Conservation (phyloP, 2,888 invertebrate genomes). For the Rhagonycha fulva region DNA sequence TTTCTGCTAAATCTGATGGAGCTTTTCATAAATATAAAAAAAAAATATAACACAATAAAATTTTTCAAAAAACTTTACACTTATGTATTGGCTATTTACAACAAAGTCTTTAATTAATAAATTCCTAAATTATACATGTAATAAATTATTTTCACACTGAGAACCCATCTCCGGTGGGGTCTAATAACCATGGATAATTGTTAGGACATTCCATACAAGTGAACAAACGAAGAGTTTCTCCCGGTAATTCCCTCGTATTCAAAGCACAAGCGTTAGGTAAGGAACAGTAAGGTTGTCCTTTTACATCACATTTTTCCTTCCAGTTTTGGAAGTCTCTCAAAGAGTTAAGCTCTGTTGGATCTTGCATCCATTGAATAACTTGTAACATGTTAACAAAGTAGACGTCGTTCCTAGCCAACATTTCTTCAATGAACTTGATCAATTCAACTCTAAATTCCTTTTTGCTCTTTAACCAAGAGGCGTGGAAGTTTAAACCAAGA, state of each 20-base stretch:
- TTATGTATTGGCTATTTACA: constrained; percentile 33
- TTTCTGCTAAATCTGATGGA: constrained; percentile 4
- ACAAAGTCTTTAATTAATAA: constrained; percentile 31
- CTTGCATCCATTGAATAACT: constrained; percentile 96
- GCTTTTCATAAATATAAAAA: constrained; percentile 14
- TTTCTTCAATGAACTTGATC: constrained; percentile 91
- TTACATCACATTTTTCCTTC: constrained; percentile 94
- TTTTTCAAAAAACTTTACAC: constrained; percentile 16
- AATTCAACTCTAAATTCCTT: constrained; percentile 90
- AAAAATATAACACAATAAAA: constrained; percentile 20
- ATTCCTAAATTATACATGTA: constrained; percentile 12
- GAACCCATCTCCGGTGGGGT: constrained; percentile 93
- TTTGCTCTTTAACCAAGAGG: constrained; percentile 93
- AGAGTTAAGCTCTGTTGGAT: constrained; percentile 84
- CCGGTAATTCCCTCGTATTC: constrained; percentile 87
- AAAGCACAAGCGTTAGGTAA: constrained; percentile 89
- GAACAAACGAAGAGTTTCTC: constrained; percentile 89
- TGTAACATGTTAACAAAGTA: constrained; percentile 89
- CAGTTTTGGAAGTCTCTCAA: constrained; percentile 91
- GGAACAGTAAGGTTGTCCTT: constrained; percentile 91
- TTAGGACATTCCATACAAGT: constrained; percentile 96
- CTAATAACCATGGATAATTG: constrained; percentile 93
- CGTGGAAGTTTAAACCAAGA: constrained; percentile 90
- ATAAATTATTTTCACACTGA: constrained; percentile 72
- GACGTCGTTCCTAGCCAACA: constrained; percentile 85